phyloP scores from a whole-genome alignment of 2,113 vertebrate species.

The Pogonocichla stellata region DNA sequence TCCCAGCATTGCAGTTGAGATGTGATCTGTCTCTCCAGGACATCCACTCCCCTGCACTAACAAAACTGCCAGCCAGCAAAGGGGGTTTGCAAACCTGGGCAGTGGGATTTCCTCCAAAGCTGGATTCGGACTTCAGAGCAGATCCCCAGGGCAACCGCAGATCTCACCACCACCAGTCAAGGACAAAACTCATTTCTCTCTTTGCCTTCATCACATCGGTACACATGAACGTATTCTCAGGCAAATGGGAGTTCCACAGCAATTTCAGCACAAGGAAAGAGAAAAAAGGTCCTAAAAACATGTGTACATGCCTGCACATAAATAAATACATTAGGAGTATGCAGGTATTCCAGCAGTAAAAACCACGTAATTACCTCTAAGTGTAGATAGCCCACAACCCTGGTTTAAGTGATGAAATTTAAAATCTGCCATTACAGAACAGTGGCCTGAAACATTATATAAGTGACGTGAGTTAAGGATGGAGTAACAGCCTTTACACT shows the following conservation, averaged over 20 bases:
- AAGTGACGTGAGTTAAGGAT: constrained; percentile 6
- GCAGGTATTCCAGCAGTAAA: background rate
- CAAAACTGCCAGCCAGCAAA: background rate
- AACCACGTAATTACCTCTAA: background rate
- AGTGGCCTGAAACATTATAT: background rate
- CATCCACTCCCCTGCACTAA: background rate
- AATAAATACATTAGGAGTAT: background rate
- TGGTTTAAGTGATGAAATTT: constrained; percentile 19
- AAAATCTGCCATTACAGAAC: constrained; percentile 26
- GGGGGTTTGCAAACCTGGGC: background rate
- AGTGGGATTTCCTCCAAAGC: background rate
- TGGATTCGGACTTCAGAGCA: background rate
- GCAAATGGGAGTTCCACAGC: background rate
- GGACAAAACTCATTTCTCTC: background rate
- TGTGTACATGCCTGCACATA: background rate
- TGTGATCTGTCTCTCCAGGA: background rate
- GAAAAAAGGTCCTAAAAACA: background rate
- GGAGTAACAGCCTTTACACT: constrained; percentile 43
- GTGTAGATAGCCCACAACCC: background rate
- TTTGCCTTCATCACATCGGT: background rate
- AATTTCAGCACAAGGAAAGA: background rate
- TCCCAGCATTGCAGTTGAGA: background rate
- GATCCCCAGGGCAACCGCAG: background rate
- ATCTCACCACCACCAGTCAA: background rate
- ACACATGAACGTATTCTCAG: background rate